Evolutionary conservation across 2,113 vertebrate species (phyloP).

Genomic region (Chlamydotis undulata): DNA sequence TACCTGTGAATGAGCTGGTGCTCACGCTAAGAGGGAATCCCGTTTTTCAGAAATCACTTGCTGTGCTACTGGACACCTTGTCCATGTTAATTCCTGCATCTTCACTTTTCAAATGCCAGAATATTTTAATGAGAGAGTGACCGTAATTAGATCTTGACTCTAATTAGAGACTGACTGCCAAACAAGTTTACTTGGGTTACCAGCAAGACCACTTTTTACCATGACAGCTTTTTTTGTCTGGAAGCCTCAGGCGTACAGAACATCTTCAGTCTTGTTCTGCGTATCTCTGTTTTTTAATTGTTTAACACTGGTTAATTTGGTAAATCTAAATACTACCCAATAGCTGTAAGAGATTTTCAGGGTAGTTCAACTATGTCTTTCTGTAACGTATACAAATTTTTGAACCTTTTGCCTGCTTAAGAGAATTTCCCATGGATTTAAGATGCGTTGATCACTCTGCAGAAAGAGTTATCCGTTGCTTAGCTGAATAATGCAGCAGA

Average conservation of each 20-base stretch:
- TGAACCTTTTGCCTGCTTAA: background rate
- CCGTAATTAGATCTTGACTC: background rate
- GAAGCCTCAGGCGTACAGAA: background rate
- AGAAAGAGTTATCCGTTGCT: background rate
- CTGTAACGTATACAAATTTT: background rate
- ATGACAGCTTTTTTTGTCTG: background rate
- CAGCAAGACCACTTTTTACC: background rate
- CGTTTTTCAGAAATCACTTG: background rate
- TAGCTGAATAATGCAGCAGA: background rate
- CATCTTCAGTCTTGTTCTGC: background rate
- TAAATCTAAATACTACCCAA: background rate
- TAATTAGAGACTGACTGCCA: background rate
- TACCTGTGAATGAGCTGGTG: background rate
- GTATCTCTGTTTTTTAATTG: background rate
- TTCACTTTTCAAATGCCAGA: background rate
- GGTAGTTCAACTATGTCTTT: background rate
- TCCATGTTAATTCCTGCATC: background rate
- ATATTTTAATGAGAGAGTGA: background rate
- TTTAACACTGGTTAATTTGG: background rate
- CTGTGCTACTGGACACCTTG: background rate
- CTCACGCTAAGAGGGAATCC: background rate
- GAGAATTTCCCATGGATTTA: background rate
- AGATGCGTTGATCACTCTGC: background rate
- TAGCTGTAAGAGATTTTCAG: background rate
- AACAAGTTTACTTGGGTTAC: background rate